Base-by-base conservation (phyloP, 2,888 invertebrate genomes). In the Venustoraphidia nigricollis region DNA sequence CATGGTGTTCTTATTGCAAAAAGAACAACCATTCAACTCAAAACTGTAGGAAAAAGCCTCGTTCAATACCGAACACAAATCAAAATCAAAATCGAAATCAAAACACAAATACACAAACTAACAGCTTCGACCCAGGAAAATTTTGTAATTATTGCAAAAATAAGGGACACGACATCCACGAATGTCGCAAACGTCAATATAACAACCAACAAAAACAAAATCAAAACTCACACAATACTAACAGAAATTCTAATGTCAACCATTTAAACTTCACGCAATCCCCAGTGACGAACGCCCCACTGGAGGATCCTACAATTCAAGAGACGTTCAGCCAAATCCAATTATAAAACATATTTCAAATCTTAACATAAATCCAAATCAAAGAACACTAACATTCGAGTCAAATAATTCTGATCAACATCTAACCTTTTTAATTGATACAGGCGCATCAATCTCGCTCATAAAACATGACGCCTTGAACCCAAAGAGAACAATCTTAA, bases 371-470 rank as follows among this genome's bases (percentile, higher is more conserved):
- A 17, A 17, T 4, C 17, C 17, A 4, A 17, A 17, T 17, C 17
- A 17, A 17, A 17, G 4, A n/a, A n/a, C n/a, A 3, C 17, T 17
- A 27, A 27, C 27, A 3, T 6, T 6, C 6, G 6, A 27, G 6
- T 27, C 27, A 54, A 10, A 27, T 1, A 27, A n/a, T n/a, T n/a
- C n/a, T n/a, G n/a, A n/a, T n/a, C n/a, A n/a, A n/a, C n/a, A n/a
- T n/a, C n/a, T n/a, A n/a, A n/a, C n/a, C n/a, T 27, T 27, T 5
- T 6, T 27, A 27, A 27, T 27, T 11, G 55, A 57, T 38, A 57
- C 58, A 14, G 57, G 56, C 37, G 53, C 54, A 6, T 47, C 49
- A 9, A 47, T 53, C 9, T 53, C 51, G 11, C 27, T 57, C 17
- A 49, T 57, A 10, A 55, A 53, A 53, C 14, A 42, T 10, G 11